These are phyloP conservation scores for Molothrus ater DNA, from an alignment of 2,797 vertebrate species.

Conservation along the genomic window DNA sequence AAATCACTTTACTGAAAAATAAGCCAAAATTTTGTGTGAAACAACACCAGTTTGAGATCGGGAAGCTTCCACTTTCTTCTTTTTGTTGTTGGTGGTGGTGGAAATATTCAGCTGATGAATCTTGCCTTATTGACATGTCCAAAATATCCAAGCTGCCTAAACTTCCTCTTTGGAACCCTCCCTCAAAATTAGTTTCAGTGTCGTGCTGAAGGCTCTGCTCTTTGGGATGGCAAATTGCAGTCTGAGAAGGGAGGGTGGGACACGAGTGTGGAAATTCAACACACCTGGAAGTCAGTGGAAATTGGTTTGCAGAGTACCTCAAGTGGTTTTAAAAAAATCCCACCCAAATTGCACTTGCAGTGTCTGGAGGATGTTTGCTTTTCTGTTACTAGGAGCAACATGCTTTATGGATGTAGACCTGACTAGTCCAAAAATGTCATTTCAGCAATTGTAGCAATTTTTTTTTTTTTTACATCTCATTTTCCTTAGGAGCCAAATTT, in stretches of 20 bases:
- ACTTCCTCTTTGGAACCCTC: background rate
- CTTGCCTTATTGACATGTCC: background rate
- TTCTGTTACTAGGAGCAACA: constrained; percentile 5
- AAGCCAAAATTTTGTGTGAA: background rate
- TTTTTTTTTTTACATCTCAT: background rate
- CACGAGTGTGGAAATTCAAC: background rate
- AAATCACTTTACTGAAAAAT: background rate
- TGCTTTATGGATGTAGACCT: background rate
- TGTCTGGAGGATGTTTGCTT: background rate
- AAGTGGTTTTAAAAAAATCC: background rate
- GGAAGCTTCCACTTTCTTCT: background rate
- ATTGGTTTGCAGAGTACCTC: background rate
- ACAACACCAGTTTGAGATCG: background rate
- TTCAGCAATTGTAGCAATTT: background rate
- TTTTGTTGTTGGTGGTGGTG: background rate
- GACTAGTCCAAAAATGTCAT: background rate
- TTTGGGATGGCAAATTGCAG: background rate
- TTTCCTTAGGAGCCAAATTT: background rate
- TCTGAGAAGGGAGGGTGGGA: background rate
- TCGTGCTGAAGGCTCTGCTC: background rate
- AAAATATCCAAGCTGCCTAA: background rate
- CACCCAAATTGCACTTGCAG: background rate
- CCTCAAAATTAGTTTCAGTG: background rate
- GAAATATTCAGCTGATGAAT: background rate
- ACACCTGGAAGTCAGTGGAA: background rate